Conservation (phyloP, 2,113 vertebrate species). For the Chiloscyllium plagiosum region DNA sequence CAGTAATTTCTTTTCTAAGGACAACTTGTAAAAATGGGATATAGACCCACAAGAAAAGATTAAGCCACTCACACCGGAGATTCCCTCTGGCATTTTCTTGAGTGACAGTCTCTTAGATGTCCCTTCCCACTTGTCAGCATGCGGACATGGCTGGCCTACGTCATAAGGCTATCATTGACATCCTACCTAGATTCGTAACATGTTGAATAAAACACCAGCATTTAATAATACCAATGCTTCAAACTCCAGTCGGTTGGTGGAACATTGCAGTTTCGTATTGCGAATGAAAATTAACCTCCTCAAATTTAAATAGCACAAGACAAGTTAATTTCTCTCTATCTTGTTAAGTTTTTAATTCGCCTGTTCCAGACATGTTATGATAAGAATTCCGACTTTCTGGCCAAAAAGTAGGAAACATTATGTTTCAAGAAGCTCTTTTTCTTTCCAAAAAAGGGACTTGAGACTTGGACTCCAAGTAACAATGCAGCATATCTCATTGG, state of each 20-base stretch:
- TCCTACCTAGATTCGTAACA: not conserved
- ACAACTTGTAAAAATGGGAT: too few relatives aligned
- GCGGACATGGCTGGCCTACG: not conserved
- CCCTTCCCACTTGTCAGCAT: not conserved
- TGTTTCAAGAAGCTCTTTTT: too few relatives aligned
- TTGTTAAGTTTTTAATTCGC: not conserved
- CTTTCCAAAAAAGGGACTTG: too few relatives aligned
- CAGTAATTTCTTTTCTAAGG: too few relatives aligned
- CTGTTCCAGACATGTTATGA: too few relatives aligned
- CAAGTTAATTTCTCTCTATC: not conserved
- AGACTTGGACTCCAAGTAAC: too few relatives aligned
- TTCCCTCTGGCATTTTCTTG: not conserved
- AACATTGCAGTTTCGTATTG: not conserved
- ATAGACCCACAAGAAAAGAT: not conserved
- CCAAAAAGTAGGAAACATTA: too few relatives aligned
- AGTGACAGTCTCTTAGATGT: not conserved
- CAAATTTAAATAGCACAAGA: not conserved
- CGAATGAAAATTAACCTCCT: not conserved
- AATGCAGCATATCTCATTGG: not conserved
- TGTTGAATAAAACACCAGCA: not conserved
- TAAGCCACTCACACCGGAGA: not conserved
- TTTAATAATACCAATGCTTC: not conserved
- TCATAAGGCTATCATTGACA: not conserved
- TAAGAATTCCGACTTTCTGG: too few relatives aligned
- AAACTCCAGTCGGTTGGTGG: not conserved